phyloP scores from a whole-genome alignment of 2,113 vertebrate species.

The Gila orcuttii region DNA sequence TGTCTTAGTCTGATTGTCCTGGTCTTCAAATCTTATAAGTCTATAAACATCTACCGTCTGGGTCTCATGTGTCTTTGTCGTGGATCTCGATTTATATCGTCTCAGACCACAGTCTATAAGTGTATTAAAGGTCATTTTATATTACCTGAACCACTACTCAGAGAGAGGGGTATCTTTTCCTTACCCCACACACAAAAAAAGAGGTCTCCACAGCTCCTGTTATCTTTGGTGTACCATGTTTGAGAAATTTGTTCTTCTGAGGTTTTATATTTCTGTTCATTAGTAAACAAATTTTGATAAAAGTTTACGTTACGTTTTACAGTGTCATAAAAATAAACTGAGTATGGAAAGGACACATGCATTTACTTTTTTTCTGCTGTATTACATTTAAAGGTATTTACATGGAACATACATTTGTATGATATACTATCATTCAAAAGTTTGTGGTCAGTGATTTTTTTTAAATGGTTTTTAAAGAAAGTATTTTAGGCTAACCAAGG shows the following conservation, averaged over 20 bases:
- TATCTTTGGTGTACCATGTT: not conserved
- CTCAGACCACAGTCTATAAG: not conserved
- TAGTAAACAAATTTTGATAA: not conserved
- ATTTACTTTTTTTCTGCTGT: not conserved
- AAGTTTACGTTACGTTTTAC: not conserved
- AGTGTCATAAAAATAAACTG: too few relatives aligned
- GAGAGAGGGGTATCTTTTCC: not conserved
- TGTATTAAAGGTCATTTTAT: not conserved
- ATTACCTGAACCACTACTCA: not conserved
- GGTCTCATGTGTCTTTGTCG: not conserved
- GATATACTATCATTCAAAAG: not conserved
- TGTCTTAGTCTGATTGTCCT: not conserved
- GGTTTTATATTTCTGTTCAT: not conserved
- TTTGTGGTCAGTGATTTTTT: not conserved
- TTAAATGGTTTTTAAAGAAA: not conserved
- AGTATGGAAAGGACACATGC: not conserved
- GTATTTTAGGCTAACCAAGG: not conserved
- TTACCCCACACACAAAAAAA: not conserved
- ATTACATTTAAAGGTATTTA: not conserved
- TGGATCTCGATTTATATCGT: not conserved
- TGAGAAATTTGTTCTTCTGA: not conserved
- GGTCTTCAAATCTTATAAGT: not conserved
- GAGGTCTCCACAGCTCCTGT: not conserved
- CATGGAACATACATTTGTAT: not conserved
- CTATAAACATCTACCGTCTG: not conserved